Base-by-base conservation (phyloP, 2,797 vertebrate species). In the Scomberomorus guttatus region DNA sequence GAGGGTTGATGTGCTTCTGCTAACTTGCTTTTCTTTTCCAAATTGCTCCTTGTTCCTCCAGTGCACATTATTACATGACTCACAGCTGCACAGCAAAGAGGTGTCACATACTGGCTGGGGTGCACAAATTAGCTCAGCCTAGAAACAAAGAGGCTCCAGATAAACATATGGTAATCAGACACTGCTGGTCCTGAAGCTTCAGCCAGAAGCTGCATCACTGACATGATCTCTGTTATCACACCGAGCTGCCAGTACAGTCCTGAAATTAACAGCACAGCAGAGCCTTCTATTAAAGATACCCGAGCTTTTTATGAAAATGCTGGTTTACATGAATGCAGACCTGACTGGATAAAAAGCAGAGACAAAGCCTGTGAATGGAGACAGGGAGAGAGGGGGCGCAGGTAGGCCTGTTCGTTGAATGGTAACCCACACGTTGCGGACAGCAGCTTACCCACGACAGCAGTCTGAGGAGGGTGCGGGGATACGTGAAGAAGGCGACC, bases 391-490 rank as follows among this genome's bases (percentile, higher is more conserved):
- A 12, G 61, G 62, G 32, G 80, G 14, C 12, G 83, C 67, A 72
- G 79, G 65, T 63, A 85, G 90, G 87, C 91, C 89, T 50, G 25
- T 52, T 22, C 79, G 72, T 55, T 72, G 79, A 72, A 72, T 57
- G 42, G 25, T 52, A 62, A 69, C 29, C 62, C 64, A 25, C 82
- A 74, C 74, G 54, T 27, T 65, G 74, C 77, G 46, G 75, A 50
- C 44, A 46, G 44, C 44, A 20, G 70, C 87, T 97, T 92, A 98
- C 98, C 98, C 97, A 98, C 68, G 96, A 94, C 57, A 95, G 79
- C 58, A 97, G 90, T 71, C 97, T 92, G 65, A 99, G 93, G 74
- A 98, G 80, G 93, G 97, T 98, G 90, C 97, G 97, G 10, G 97
- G 98, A 84, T 97, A 96, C 81, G 93, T 96, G 58, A 96, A 92